Base-by-base conservation (phyloP, 2,113 vertebrate genomes). In the Martes martes region DNA sequence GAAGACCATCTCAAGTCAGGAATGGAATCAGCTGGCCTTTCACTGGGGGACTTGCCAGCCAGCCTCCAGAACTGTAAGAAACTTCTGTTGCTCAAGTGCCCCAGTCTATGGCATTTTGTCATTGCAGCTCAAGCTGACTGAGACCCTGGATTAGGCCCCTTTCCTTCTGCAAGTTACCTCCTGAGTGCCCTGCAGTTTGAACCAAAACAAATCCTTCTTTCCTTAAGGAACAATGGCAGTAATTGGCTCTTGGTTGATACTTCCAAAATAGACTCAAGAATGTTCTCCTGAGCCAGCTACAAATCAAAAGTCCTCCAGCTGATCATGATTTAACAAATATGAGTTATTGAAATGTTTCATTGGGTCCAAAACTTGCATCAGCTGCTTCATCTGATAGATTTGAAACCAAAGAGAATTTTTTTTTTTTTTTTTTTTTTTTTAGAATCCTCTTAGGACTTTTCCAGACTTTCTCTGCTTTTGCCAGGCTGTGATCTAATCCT, bases 401-500 rank as follows among this genome's bases (percentile, higher is more conserved):
- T 87, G 97, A 98, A 97, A 45, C 89, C 36, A 98, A 96, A 36
- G 50, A 61, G 71, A 47, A 31, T 93, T n/a, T n/a, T n/a, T n/a
- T n/a, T n/a, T n/a, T n/a, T n/a, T n/a, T n/a, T n/a, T n/a, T n/a
- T n/a, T n/a, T n/a, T n/a, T n/a, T n/a, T 71, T 42, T 33, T 95
- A 3, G 50, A 97, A 45, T 88, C 52, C 96, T 97, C 97, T n/a
- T n/a, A 95, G 89, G 98, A 95, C 59, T 95, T 86, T 93, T 97
- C 95, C 47, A 80, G 96, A 81, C 91, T 97, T 94, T 97, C 85
- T 94, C 23, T 19, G 80, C 85, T 45, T 91, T 92, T 95, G 98
- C 97, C 98, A 98, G 98, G 97, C 96, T 98, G 93, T 98, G 97
- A 98, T 96, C 98, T 98, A 98, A 98, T 91, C 98, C 89, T 61